These are phyloP conservation scores for Poicephalus gulielmi DNA, from an alignment of 2,113 vertebrate species.

Conservation along the genomic window DNA sequence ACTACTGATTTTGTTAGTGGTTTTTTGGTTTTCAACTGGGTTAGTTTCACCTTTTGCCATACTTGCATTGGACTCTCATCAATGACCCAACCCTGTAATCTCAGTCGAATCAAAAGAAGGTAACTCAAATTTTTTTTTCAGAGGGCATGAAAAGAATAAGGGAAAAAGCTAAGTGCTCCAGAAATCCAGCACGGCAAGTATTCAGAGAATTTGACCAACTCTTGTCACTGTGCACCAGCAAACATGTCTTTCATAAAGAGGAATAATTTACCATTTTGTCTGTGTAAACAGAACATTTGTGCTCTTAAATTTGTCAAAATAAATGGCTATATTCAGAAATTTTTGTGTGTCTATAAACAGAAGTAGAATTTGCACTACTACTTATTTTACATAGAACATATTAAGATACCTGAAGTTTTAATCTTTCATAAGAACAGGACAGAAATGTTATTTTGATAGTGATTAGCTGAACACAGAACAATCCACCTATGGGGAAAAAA, in stretches of 20 bases:
- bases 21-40: not conserved
- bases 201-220: not conserved
- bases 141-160: not conserved
- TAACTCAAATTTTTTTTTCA: not conserved
- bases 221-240: not conserved
- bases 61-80: not conserved
- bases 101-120: not conserved
- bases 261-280: not conserved
- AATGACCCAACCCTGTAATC: not conserved
- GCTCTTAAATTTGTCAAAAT: not conserved
- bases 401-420: not conserved
- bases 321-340: not conserved
- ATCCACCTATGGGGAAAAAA: rapidly evolving
- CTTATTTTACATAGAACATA: not conserved
- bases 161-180: not conserved
- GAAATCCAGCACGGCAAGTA: not conserved
- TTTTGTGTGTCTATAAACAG: not conserved
- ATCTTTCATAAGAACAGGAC: not conserved
- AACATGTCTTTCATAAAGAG: not conserved
- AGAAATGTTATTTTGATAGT: not conserved
- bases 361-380: not conserved
- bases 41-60: not conserved
- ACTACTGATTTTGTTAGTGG: not conserved
- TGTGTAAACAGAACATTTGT: not conserved
- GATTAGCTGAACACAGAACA: not conserved